phyloP scores from a whole-genome alignment of 2,113 vertebrate genomes.

The Chunga burmeisteri region DNA sequence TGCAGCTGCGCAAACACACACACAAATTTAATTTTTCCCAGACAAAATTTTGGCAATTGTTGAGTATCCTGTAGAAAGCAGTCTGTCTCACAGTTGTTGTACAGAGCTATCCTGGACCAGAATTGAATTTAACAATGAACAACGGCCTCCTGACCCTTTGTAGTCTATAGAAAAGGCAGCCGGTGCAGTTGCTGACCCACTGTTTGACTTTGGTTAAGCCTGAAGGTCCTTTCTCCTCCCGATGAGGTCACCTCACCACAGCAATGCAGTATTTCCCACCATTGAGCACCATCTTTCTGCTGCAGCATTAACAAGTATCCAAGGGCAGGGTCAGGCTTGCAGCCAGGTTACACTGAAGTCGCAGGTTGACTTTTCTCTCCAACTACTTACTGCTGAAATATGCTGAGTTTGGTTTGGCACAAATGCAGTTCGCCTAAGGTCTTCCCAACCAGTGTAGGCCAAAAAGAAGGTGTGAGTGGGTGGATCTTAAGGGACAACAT shows the following conservation, averaged over 20 bases:
- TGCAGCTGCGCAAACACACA: neutral
- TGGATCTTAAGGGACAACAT: neutral
- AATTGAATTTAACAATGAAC: neutral
- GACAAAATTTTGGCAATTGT: neutral
- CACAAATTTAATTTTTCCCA: neutral
- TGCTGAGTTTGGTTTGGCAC: rapidly evolving
- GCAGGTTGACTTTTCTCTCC: neutral
- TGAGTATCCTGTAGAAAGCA: neutral
- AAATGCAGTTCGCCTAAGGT: rapidly evolving
- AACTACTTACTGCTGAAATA: neutral
- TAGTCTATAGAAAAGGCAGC: neutral
- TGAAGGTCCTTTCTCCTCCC: neutral
- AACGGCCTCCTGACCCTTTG: neutral
- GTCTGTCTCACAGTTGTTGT: neutral
- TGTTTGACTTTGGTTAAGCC: neutral
- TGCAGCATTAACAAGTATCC: neutral
- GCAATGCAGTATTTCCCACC: neutral
- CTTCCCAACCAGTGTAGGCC: neutral
- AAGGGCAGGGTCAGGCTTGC: neutral
- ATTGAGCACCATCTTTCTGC: neutral
- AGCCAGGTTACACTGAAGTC: neutral
- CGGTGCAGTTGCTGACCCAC: rapidly evolving
- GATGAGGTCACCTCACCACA: neutral
- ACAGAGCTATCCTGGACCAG: neutral
- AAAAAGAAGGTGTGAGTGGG: neutral